Evolutionary conservation across 1,140 invertebrate species (phyloP).

Genomic region (Drosophila trapezifrons): DNA sequence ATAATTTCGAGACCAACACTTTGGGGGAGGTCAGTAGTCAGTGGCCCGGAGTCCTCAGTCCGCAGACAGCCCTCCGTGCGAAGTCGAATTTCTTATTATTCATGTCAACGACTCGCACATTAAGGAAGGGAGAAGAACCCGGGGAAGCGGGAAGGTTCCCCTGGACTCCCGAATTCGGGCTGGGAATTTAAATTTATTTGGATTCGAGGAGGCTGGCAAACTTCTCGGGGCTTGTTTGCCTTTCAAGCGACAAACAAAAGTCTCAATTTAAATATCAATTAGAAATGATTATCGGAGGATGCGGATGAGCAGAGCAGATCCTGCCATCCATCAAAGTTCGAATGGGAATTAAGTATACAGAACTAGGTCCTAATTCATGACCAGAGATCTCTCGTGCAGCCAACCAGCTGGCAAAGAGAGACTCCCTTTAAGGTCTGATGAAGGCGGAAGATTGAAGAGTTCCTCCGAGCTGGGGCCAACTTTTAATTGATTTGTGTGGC

Average conservation of each 20-base stretch:
- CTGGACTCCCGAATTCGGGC: neutral
- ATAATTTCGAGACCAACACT: conserved; percentile 36
- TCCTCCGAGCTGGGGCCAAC: conserved; percentile 32
- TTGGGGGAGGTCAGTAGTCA: conserved; percentile 29
- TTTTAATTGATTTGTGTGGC: conserved; percentile 64
- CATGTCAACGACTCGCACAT: conserved; percentile 51
- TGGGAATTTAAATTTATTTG: conserved; percentile 50
- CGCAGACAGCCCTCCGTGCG: conserved; percentile 28
- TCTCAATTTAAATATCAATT: conserved; percentile 53
- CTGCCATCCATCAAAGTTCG: conserved; percentile 38
- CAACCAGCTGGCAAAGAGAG: conserved; percentile 3
- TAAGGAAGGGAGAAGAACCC: neutral
- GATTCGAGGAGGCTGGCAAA: neutral
- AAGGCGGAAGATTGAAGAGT: conserved; percentile 38
- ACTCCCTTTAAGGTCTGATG: conserved; percentile 26
- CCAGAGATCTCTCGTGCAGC: neutral
- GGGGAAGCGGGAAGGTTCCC: neutral
- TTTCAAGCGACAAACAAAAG: conserved; percentile 27
- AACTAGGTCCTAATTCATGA: conserved; percentile 17
- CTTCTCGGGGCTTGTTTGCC: conserved; percentile 3
- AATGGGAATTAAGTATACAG: conserved; percentile 5
- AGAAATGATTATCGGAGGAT: conserved; percentile 20
- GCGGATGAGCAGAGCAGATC: neutral
- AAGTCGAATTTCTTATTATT: conserved; percentile 42
- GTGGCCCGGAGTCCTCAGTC: conserved; percentile 15